Evolutionary conservation across 1,140 invertebrate species (phyloP), one percentile per base, ranked within the genome.

Genomic region (Drosophila asahinai): DNA sequence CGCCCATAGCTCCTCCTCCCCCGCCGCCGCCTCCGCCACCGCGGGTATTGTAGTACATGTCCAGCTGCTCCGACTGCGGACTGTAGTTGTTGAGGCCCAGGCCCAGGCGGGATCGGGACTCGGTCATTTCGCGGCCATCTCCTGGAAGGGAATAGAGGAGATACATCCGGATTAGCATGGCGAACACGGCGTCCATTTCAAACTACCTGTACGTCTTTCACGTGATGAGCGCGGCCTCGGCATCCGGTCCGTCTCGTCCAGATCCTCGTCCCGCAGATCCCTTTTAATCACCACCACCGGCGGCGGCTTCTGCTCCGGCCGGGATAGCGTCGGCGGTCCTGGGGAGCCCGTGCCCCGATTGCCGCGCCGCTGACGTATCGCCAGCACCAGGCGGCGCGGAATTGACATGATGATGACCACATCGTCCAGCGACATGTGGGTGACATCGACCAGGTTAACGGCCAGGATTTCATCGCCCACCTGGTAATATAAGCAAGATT

Each of bases 401-500:
- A 99, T 99, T 80, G 98, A 99, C 98, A 99, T 99, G 83, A 99
- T 97, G 83, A 99, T 99, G 59, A 99, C 99, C 45, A 99, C 98
- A 93, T 99, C 99, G 93, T 99, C 99, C 75, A 99, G 94, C 77
- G 97, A 98, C 98, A 99, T 99, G 84, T 97, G 96, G 62, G 97
- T 97, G 75, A 99, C 98, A 92, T 99, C 98, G 54, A 99, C 98
- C 87, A 99, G 94, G 94, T 99, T 99, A 40, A 99, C 98, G 6
- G 98, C 98, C 76, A 99, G 94, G 91, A 99, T 99, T 94, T 99
- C 99, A 94, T 99, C 99, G n/a, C 98, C 98, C 7, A 99, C 98
- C 95, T 97, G 77, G 0, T 48, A 12, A 1, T 1, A 2, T 15
- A 40, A 8, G 6, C 0, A 14, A 19, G 8, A 54, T 40, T 3